Conservation (phyloP, 2,797 vertebrate genomes). For the Peromyscus eremicus region DNA sequence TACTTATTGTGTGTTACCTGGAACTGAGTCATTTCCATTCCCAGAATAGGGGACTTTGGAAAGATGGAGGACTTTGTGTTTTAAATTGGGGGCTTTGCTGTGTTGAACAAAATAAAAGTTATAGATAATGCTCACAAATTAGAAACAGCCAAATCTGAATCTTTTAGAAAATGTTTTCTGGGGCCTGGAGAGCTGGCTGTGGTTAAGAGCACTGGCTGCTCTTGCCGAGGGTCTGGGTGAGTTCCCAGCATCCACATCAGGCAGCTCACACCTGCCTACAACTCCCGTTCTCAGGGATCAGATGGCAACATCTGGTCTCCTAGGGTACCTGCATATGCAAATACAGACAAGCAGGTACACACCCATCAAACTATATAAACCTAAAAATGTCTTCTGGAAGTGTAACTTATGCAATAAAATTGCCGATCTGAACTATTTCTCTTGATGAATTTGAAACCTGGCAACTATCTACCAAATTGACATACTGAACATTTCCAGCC, state of each 20-base stretch:
- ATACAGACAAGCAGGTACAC: background rate
- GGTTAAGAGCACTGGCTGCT: background rate
- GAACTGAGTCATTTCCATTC: background rate
- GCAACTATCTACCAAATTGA: conserved; percentile 9
- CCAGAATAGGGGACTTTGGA: background rate
- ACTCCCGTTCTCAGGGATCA: background rate
- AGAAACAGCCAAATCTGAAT: conserved; percentile 36
- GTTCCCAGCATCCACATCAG: background rate
- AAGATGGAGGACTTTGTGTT: background rate
- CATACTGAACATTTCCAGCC: background rate
- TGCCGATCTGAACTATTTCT: conserved; percentile 1
- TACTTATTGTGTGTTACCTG: background rate
- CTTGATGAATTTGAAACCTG: conserved; percentile 16
- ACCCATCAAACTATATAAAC: background rate
- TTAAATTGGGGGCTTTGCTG: background rate
- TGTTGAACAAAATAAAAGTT: conserved; percentile 18
- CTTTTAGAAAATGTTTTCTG: conserved; percentile 14
- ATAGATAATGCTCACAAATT: background rate
- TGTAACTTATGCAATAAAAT: background rate
- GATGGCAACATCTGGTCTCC: background rate
- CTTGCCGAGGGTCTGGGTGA: background rate
- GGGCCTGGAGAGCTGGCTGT: background rate
- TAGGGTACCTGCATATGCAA: background rate
- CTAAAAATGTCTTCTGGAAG: background rate
- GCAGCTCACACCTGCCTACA: background rate